Conservation (phyloP, 2,113 vertebrate species). For the Gallinago undulata region DNA sequence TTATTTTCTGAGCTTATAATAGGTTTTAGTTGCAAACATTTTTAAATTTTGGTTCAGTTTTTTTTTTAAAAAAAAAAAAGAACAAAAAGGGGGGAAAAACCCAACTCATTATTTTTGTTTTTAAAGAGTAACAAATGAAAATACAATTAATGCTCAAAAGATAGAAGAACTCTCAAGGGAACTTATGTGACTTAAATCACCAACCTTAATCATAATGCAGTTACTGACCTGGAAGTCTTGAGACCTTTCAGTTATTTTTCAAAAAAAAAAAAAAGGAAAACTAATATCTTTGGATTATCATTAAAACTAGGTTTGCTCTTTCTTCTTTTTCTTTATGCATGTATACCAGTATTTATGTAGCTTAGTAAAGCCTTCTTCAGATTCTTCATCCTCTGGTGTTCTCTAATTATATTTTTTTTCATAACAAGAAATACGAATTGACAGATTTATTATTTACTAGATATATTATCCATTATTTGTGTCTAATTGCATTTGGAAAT, state of each 20-base stretch:
- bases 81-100: accelerated
- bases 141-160: neutral
- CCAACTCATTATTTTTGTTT: neutral
- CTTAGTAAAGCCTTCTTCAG: neutral
- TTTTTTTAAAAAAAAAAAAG: neutral
- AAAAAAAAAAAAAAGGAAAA: neutral
- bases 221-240: neutral
- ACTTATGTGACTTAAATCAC: neutral
- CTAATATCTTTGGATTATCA: neutral
- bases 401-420: neutral
- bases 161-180: neutral
- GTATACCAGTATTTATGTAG: neutral
- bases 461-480: neutral
- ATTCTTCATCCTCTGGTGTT: accelerated
- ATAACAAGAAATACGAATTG: neutral
- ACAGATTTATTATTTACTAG: neutral
- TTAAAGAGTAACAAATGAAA: neutral
- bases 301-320: neutral
- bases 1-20: neutral
- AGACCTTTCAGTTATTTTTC: neutral
- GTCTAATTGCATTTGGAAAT: neutral
- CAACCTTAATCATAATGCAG: neutral
- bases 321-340: neutral
- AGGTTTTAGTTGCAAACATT: neutral
- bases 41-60: neutral